These are phyloP conservation scores for Fragum fragum DNA, from an alignment of 2,888 invertebrate species.

Conservation along the genomic window DNA sequence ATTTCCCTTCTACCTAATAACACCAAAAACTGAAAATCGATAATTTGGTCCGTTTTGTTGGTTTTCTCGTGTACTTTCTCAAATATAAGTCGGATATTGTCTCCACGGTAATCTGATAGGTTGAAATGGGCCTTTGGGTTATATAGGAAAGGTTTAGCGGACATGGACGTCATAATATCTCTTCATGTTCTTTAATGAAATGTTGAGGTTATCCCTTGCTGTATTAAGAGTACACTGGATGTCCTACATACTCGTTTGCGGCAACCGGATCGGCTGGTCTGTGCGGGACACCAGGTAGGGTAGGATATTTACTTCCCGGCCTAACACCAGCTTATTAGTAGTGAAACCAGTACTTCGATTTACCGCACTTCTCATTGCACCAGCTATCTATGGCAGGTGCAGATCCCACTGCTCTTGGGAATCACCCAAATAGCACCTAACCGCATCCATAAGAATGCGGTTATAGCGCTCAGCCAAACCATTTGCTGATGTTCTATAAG, in stretches of 20 bases:
- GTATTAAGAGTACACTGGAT: slow-evolving; percentile 13
- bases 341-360: slow-evolving; percentile 35
- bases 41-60: too few relatives aligned
- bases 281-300: slow-evolving; percentile 27
- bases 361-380: slow-evolving; percentile 23
- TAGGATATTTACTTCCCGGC: slow-evolving; percentile 31
- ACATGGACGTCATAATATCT: slow-evolving; percentile 40
- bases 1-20: too few relatives aligned
- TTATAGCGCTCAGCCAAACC: slow-evolving; percentile 33
- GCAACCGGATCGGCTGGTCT: not conserved
- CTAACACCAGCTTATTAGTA: slow-evolving; percentile 33
- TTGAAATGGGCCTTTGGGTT: too few relatives aligned
- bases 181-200: slow-evolving; percentile 36
- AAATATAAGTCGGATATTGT: too few relatives aligned
- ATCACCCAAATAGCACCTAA: slow-evolving; percentile 28
- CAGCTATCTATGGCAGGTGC: slow-evolving; percentile 30
- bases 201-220: slow-evolving; percentile 17
- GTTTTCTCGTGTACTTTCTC: too few relatives aligned
- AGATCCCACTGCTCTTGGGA: slow-evolving; percentile 32
- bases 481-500: slow-evolving; percentile 31
- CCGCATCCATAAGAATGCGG: slow-evolving; percentile 33
- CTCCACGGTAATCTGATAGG: too few relatives aligned
- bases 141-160: too few relatives aligned
- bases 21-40: too few relatives aligned
- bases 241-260: slow-evolving; percentile 16